These are phyloP conservation scores for Hozukius guyotensis DNA, from an alignment of 2,797 vertebrate genomes.

Conservation along the genomic window DNA sequence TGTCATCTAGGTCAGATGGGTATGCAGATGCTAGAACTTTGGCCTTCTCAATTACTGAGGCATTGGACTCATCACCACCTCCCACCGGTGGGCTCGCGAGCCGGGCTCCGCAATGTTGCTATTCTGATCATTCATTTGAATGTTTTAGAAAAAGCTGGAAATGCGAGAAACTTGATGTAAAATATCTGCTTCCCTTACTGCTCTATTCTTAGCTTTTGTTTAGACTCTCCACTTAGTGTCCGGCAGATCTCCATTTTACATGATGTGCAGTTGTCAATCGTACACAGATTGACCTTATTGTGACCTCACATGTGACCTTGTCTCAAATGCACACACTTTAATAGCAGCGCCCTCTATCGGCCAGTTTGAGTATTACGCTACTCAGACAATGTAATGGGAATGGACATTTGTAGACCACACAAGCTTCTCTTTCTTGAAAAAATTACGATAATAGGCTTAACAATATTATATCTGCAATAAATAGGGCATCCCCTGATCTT, in stretches of 20 bases:
- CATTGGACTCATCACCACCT: not conserved
- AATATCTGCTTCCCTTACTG: not conserved
- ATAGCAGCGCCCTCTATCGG: not conserved
- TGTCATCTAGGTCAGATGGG: not conserved
- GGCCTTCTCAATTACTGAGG: not conserved
- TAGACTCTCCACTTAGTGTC: not conserved
- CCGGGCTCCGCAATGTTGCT: not conserved
- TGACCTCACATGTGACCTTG: not conserved
- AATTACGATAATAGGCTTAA: not conserved
- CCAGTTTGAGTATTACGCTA: not conserved
- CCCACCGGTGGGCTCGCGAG: too few relatives aligned
- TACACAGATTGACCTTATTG: not conserved
- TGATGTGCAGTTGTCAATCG: not conserved
- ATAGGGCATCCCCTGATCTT: not conserved
- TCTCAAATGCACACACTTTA: not conserved
- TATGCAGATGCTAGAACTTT: not conserved
- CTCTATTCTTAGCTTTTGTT: not conserved
- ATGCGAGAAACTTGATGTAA: not conserved
- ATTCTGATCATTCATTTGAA: not conserved
- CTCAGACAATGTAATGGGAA: not conserved
- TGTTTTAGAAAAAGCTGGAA: not conserved
- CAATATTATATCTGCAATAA: not conserved
- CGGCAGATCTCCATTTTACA: not conserved
- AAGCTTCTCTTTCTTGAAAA: not conserved
- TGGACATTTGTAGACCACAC: too few relatives aligned